Base-by-base conservation (phyloP, 2,113 vertebrate genomes). In the Hystrix brachyura region DNA sequence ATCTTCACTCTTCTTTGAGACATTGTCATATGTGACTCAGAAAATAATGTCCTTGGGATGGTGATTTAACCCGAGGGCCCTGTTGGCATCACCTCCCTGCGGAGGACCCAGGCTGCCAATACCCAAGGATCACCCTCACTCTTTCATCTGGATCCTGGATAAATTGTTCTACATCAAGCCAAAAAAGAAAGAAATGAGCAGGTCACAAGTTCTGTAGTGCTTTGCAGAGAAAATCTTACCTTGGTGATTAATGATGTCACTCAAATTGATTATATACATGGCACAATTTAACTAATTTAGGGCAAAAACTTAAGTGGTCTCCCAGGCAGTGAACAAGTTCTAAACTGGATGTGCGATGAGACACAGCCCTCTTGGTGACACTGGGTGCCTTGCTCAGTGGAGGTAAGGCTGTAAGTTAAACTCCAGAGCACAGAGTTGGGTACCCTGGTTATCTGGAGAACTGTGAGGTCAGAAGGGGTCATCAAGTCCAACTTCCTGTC, bases 1-100 rank as follows among this genome's bases (percentile, higher is more conserved):
- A 72, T 94, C 92, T 64, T 32, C 57, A 19, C 3, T 93, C 95
- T 65, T 32, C 27, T 14, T 93, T 93, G 51, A 64, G 60, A 91
- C 74, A 23, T 0, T 25, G 2, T 82, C 60, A 0, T 64, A 4
- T 27, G 17, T 94, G 87, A 78, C 43, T 80, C 48, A 78, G 87
- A 55, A 78, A 43, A 59, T 18, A 14, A 38, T 38, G 85, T 93
- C 55, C 87, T 85, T 82, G 59, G 91, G 83, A 17, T 43, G n/a
- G 59, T 83, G 74, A 18, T 57, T 62, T 83, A 48, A n/a, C 38
- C 15, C 29, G 60, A 32, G 32, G 48, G 1, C 60, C 51, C 83
- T 87, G 15, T 17, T 10, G 0, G 27, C 23, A 5, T 69, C 46
- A 34, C 60, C 48, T 18, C 46, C 19, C 72, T 15, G 46, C 53